Evolutionary conservation across 37 sponge, comb jelly and placozoan species (phyloP).

Genomic region (Bolinopsis microptera): DNA sequence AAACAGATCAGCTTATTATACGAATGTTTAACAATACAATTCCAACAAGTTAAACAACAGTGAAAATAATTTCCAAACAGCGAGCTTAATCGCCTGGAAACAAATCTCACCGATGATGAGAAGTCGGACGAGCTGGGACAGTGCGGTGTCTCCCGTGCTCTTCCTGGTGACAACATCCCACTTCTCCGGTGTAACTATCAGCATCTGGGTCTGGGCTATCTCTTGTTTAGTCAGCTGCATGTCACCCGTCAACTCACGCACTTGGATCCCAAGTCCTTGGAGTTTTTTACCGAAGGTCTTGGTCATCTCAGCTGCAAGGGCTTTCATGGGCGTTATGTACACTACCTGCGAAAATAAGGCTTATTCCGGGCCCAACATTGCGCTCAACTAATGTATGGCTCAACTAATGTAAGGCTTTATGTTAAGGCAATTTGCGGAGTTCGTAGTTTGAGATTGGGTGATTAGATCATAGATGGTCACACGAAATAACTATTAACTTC

Average conservation of each 20-base stretch:
- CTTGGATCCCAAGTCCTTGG: constrained; percentile 81
- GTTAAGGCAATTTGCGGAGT: too few relatives aligned
- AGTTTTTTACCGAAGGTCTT: constrained; percentile 82
- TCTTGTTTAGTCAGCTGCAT: constrained; percentile 97
- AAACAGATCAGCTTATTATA: not conserved
- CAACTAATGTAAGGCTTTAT: too few relatives aligned
- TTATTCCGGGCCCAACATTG: too few relatives aligned
- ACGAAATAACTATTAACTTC: too few relatives aligned
- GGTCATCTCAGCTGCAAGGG: constrained; percentile 96
- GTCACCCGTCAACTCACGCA: constrained; percentile 97
- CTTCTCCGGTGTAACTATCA: constrained; percentile 99
- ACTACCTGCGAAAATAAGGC: constrained; percentile 81
- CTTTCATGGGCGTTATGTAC: constrained; percentile 99
- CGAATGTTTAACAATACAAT: too few relatives aligned
- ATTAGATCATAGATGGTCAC: too few relatives aligned
- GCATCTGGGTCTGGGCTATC: constrained; percentile 92
- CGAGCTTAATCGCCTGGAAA: too few relatives aligned
- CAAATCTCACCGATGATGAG: constrained; percentile 86
- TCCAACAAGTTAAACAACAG: too few relatives aligned
- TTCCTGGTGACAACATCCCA: constrained; percentile 99
- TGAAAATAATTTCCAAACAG: too few relatives aligned
- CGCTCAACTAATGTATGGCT: too few relatives aligned
- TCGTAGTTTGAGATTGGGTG: too few relatives aligned
- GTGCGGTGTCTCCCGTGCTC: constrained; percentile 89
- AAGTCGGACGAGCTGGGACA: constrained; percentile 86